Evolutionary conservation across 1,140 invertebrate species (phyloP).

Genomic region (Protaetia brevitarsis): DNA sequence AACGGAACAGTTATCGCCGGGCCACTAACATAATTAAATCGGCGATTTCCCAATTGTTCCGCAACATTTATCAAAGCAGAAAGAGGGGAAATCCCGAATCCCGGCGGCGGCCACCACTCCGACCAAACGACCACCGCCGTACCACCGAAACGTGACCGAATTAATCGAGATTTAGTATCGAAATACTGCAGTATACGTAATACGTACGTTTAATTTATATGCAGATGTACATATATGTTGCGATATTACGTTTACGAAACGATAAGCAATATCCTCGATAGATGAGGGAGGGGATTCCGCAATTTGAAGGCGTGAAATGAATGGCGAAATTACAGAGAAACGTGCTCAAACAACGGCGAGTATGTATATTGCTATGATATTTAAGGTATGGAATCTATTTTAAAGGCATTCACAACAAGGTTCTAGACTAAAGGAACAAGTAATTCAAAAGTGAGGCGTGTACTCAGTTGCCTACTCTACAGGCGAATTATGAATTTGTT

Average conservation of each 20-base stretch:
- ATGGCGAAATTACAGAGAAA: not conserved
- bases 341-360: no score
- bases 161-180: constrained; percentile 1
- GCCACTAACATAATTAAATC: constrained; percentile 2
- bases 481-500: no score
- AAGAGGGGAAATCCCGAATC: not conserved
- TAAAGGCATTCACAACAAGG: no score
- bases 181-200: not conserved
- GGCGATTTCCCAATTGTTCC: constrained; percentile 1
- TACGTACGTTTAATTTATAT: not conserved
- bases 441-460: no score
- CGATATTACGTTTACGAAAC: not conserved
- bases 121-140: not conserved
- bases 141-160: not conserved
- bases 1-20: not conserved
- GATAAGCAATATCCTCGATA: not conserved
- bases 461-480: no score
- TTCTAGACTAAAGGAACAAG: no score
- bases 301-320: not conserved
- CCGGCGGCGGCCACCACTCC: no score
- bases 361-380: no score
- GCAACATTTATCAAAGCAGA: not conserved
- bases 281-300: not conserved
- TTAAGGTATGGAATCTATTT: no score
- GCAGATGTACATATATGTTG: not conserved